phyloP scores from a whole-genome alignment of 2,113 vertebrate genomes.

The Zingel zingel region DNA sequence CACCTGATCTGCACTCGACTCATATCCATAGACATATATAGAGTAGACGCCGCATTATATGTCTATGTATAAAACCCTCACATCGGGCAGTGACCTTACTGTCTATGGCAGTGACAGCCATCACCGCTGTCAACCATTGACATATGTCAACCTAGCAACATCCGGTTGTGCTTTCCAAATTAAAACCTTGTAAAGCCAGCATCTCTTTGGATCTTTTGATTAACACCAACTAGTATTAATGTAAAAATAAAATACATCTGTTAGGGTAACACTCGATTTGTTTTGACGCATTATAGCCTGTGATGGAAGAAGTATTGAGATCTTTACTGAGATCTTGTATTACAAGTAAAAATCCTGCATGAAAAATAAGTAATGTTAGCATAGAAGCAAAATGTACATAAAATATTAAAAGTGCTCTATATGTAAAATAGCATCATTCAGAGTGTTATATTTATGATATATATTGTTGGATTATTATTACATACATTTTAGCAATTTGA shows the following conservation, averaged over 20 bases:
- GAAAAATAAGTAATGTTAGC: neutral
- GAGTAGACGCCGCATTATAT: too few species aligned
- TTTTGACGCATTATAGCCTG: neutral
- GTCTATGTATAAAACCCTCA: too few species aligned
- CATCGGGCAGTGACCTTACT: too few species aligned
- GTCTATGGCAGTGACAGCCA: too few species aligned
- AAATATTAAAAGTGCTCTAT: neutral
- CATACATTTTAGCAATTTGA: too few species aligned
- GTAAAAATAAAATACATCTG: neutral
- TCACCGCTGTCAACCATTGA: neutral
- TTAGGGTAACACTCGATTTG: neutral
- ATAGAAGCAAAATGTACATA: neutral
- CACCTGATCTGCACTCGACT: too few species aligned
- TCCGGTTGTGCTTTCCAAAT: conserved; percentile 34
- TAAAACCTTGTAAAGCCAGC: conserved; percentile 1
- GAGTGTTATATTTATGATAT: neutral
- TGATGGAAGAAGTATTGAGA: neutral
- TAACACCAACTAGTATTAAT: neutral
- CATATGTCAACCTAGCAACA: neutral
- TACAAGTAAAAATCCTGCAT: neutral
- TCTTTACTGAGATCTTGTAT: neutral
- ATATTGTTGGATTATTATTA: neutral
- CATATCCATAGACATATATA: too few species aligned
- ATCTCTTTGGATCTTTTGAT: neutral
- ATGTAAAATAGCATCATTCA: neutral